These are phyloP conservation scores for Lagenorhynchus albirostris DNA, from an alignment of 2,113 vertebrate genomes.

Conservation along the genomic window DNA sequence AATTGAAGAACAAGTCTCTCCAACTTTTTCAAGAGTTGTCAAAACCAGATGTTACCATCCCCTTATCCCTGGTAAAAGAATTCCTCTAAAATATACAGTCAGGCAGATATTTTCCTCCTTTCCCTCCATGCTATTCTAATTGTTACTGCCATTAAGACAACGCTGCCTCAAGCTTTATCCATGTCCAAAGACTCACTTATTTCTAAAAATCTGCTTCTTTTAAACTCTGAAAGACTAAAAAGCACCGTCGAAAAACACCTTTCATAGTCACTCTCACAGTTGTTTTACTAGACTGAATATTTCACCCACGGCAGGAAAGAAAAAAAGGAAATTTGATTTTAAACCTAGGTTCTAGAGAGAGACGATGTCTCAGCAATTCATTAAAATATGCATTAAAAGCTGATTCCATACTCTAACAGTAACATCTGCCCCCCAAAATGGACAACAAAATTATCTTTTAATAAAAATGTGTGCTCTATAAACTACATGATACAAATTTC, in stretches of 20 bases:
- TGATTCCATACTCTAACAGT: slow-evolving; percentile 58
- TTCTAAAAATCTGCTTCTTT: slow-evolving; percentile 50
- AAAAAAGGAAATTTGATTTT: slow-evolving; percentile 38
- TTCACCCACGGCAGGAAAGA: not conserved
- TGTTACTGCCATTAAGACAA: slow-evolving; percentile 42
- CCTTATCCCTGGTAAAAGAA: slow-evolving; percentile 12
- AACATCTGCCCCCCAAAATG: slow-evolving; percentile 63
- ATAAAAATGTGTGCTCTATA: slow-evolving; percentile 75
- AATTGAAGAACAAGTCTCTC: not conserved
- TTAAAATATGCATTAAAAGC: slow-evolving; percentile 22
- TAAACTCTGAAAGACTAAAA: slow-evolving; percentile 43
- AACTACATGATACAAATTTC: slow-evolving; percentile 80
- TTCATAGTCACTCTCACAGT: not conserved
- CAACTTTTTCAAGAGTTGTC: slow-evolving; percentile 17
- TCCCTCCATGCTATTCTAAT: not conserved
- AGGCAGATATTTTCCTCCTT: not conserved
- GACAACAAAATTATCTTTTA: slow-evolving; percentile 67
- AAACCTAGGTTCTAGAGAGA: slow-evolving; percentile 26
- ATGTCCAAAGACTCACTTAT: slow-evolving; percentile 11
- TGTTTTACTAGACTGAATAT: slow-evolving; percentile 6
- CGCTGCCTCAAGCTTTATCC: slow-evolving; percentile 26
- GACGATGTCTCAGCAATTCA: not conserved
- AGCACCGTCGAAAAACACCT: slow-evolving; percentile 20
- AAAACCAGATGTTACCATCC: not conserved
- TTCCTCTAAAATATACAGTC: slow-evolving; percentile 43